Evolutionary conservation across 2,113 vertebrate species (phyloP).

Genomic region (Spea multiplicata): DNA sequence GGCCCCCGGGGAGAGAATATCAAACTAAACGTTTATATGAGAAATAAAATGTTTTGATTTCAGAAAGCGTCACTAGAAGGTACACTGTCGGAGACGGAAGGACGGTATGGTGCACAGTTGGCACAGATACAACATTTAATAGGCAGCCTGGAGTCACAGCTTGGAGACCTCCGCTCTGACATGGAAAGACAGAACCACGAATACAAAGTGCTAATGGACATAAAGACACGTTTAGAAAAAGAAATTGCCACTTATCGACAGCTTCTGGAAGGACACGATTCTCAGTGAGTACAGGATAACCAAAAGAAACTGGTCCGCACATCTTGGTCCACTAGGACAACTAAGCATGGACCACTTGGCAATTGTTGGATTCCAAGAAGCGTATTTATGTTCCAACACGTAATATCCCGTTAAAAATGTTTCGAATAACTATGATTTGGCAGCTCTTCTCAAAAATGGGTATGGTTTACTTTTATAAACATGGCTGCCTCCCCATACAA

Average conservation of each 20-base stretch:
- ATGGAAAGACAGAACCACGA: slow-evolving; percentile 77
- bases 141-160: slow-evolving; percentile 69
- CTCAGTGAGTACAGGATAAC: slow-evolving; percentile 51
- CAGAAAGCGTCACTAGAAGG: slow-evolving; percentile 82
- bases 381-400: not conserved
- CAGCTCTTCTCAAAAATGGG: too few species aligned
- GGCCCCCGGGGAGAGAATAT: too few species aligned
- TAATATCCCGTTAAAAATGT: not conserved
- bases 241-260: slow-evolving; percentile 71
- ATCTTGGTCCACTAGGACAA: too few species aligned
- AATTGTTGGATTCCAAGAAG: too few species aligned
- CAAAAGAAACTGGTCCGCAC: too few species aligned
- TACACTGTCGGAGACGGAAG: slow-evolving; percentile 77
- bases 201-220: slow-evolving; percentile 75
- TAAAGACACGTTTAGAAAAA: slow-evolving; percentile 70
- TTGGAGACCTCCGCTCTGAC: slow-evolving; percentile 67
- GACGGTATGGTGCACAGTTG: slow-evolving; percentile 69
- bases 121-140: slow-evolving; percentile 70
- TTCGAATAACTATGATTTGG: not conserved
- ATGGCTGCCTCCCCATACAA: too few species aligned
- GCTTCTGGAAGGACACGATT: slow-evolving; percentile 69
- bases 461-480: too few species aligned
- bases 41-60: too few species aligned
- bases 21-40: too few species aligned
- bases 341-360: too few species aligned